Conservation (phyloP, 2,888 invertebrate genomes). For the Agrochola litura region DNA sequence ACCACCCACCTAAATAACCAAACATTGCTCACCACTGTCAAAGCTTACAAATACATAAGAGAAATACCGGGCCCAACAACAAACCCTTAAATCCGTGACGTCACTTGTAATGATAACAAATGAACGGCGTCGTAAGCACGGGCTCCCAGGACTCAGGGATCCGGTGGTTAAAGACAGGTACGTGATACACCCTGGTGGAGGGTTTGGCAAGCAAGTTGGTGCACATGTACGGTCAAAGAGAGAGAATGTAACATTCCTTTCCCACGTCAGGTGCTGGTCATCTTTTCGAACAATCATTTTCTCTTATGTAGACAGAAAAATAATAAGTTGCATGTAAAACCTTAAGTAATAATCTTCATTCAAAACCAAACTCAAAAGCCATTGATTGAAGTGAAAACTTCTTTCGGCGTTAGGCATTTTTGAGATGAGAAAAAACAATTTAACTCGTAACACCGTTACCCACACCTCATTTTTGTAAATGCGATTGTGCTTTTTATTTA, state of each 20-base stretch:
- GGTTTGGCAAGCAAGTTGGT: background rate
- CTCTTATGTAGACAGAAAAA: background rate
- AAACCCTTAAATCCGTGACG: slow-evolving; percentile 59
- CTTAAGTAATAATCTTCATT: background rate
- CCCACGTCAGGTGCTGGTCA: background rate
- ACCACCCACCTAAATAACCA: slow-evolving; percentile 36
- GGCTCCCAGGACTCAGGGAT: slow-evolving; percentile 67
- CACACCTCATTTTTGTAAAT: no score
- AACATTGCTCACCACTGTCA: slow-evolving; percentile 48
- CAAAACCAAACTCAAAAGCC: no score
- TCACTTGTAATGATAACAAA: slow-evolving; percentile 76
- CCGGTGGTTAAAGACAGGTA: slow-evolving; percentile 66
- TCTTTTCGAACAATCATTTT: background rate
- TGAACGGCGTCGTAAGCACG: slow-evolving; percentile 68
- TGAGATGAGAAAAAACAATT: no score
- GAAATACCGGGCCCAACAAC: slow-evolving; percentile 56
- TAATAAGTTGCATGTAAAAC: background rate
- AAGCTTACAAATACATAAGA: slow-evolving; percentile 60
- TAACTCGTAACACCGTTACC: no score
- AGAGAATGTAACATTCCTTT: background rate
- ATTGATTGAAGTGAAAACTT: no score
- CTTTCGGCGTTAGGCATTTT: no score
- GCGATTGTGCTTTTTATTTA: no score
- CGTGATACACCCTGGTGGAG: background rate
- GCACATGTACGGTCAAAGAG: background rate